Evolutionary conservation across 2,797 vertebrate genomes (phyloP).

Genomic region (Cossypha heuglini): DNA sequence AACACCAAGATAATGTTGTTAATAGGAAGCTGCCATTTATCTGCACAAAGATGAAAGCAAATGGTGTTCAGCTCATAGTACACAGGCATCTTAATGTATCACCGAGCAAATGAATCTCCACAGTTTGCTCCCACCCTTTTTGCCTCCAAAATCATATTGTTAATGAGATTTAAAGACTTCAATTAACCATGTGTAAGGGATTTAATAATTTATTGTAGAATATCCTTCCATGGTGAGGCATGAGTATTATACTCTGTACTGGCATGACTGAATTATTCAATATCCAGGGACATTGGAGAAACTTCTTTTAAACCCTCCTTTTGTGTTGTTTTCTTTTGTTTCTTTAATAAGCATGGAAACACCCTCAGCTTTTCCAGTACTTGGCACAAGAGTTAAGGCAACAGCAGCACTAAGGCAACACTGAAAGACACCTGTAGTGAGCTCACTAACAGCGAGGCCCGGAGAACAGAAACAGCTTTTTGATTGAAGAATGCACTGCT

Average conservation of each 20-base stretch:
- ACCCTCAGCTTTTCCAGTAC: conserved; percentile 24
- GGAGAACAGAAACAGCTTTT: not conserved
- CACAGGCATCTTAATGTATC: conserved; percentile 38
- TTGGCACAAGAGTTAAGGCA: conserved; percentile 29
- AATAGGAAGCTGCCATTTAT: conserved; percentile 26
- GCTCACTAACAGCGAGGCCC: not conserved
- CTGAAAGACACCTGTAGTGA: not conserved
- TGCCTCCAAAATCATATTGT: conserved; percentile 19
- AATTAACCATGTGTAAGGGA: conserved; percentile 75
- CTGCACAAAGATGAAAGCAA: conserved; percentile 9
- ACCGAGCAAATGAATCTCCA: conserved; percentile 12
- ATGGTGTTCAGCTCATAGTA: not conserved
- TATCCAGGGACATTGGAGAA: conserved; percentile 74
- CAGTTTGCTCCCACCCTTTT: not conserved
- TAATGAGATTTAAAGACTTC: conserved; percentile 67
- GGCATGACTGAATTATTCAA: conserved; percentile 85
- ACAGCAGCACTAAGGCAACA: conserved; percentile 5
- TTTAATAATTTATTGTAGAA: conserved; percentile 87
- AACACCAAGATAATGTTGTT: conserved; percentile 46
- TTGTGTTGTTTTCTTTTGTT: conserved; percentile 52
- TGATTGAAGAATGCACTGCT: not conserved
- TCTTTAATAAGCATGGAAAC: conserved; percentile 23
- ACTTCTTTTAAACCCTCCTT: conserved; percentile 60
- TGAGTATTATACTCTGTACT: conserved; percentile 81
- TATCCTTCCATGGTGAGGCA: conserved; percentile 75